phyloP scores from a whole-genome alignment of 2,113 vertebrate genomes.

The Cynopterus brachyotis region DNA sequence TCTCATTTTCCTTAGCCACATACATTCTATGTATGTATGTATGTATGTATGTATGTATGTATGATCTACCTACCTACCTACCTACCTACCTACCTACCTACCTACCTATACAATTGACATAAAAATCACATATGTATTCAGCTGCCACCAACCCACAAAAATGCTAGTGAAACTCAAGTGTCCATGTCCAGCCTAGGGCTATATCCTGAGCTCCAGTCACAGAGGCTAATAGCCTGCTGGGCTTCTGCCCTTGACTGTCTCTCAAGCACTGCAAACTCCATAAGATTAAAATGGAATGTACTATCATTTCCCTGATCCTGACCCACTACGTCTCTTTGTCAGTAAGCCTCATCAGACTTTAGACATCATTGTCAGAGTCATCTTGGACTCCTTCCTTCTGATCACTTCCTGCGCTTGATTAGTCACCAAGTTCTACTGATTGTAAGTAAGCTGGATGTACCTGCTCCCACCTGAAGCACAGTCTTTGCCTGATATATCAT shows the following conservation, averaged over 20 bases:
- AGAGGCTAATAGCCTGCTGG: neutral
- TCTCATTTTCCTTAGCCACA: neutral
- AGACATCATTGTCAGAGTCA: neutral
- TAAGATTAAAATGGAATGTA: neutral
- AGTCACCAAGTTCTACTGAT: neutral
- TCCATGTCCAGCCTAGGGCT: neutral
- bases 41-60: neutral
- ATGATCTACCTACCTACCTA: too few relatives aligned
- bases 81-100: too few relatives aligned
- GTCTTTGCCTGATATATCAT: neutral
- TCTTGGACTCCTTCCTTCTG: neutral
- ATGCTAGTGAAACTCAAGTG: neutral
- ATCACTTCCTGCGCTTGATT: neutral
- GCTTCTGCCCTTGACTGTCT: neutral
- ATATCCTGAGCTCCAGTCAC: neutral
- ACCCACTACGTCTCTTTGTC: neutral
- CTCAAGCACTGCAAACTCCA: neutral
- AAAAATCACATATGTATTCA: neutral
- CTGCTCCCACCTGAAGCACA: neutral
- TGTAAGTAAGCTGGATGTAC: neutral
- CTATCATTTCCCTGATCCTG: neutral
- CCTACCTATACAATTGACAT: neutral
- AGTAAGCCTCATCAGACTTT: neutral
- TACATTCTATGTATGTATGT: neutral
- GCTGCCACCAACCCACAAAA: neutral